Evolutionary conservation across 2,797 vertebrate species (phyloP), one percentile per base, ranked within the genome.

Genomic region (Harpagifer antarcticus): DNA sequence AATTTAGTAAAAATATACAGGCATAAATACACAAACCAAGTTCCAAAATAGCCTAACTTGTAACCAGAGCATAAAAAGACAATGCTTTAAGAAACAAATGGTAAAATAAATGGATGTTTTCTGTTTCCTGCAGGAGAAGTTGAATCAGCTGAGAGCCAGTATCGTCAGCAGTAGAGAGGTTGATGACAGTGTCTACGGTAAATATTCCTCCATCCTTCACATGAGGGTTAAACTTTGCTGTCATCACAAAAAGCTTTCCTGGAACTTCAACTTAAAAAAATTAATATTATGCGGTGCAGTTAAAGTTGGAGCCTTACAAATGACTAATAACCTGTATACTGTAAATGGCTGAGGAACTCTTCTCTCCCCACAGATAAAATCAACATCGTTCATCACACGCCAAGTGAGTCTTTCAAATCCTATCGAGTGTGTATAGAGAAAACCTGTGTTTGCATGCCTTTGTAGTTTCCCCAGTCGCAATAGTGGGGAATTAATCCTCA

Each of bases 181-280:
- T 1, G 87, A 89, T 1, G 89, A 93, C 70, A 78, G 77, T 31
- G 81, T 94, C 82, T 95, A 95, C n/a, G 94, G 95, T 95, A 89
- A 91, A 81, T 86, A 86, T 55, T 23, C 49, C 49, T 44, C 55
- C 20, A 19, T 20, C 0, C 66, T 70, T 54, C 16, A 16, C 27
- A 55, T 81, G 68, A 47, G 20, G 67, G 65, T 59, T 68, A 27
- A 80, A 57, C 72, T 72, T 17, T 62, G 53, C 65, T 71, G 73
- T 83, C 68, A 72, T 48, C 78, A 53, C 40, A 62, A 13, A 74
- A 69, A 16, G 49, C 62, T 50, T 60, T 73, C 63, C 66, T 23
- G 49, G 63, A 74, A 69, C 60, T 19, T 63, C 61, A 62, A 12
- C 49, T 55, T 56, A 2, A 19, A 52, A 27, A 37, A 68, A 67